Conservation (phyloP, 2,888 invertebrate species). For the Eutolmus rufibarbis region DNA sequence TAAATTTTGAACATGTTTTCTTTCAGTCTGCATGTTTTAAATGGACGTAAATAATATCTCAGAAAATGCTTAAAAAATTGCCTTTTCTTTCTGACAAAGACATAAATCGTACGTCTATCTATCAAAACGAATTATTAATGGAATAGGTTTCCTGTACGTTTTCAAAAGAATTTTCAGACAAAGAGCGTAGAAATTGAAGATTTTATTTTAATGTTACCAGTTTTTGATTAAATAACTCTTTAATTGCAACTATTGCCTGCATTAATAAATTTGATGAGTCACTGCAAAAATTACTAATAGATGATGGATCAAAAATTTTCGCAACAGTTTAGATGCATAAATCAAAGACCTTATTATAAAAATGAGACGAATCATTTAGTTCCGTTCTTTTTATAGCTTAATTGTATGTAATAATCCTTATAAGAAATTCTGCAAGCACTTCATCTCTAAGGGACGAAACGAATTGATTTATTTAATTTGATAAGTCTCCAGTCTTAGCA, state of each 20-base stretch:
- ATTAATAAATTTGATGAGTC: background rate
- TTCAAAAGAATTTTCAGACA: too few relatives aligned
- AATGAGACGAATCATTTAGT: too few relatives aligned
- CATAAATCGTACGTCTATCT: background rate
- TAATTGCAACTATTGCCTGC: too few relatives aligned
- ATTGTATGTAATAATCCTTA: background rate
- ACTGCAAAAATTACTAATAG: background rate
- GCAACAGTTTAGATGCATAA: background rate
- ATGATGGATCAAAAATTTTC: background rate
- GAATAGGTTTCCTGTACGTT: background rate
- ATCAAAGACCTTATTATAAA: background rate
- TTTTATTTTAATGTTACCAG: too few relatives aligned
- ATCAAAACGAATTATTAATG: background rate
- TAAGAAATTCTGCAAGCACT: too few relatives aligned
- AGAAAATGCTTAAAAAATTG: background rate
- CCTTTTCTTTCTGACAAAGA: background rate
- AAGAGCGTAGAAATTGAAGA: too few relatives aligned
- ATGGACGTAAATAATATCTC: too few relatives aligned
- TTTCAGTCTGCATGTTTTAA: too few relatives aligned
- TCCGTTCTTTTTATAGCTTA: background rate
- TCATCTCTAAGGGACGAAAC: background rate
- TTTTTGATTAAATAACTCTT: too few relatives aligned
- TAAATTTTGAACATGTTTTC: too few relatives aligned
- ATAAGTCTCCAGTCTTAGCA: too few relatives aligned
- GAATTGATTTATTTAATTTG: too few relatives aligned